Evolutionary conservation across 2,113 vertebrate genomes (phyloP).

Genomic region (Mus pahari): DNA sequence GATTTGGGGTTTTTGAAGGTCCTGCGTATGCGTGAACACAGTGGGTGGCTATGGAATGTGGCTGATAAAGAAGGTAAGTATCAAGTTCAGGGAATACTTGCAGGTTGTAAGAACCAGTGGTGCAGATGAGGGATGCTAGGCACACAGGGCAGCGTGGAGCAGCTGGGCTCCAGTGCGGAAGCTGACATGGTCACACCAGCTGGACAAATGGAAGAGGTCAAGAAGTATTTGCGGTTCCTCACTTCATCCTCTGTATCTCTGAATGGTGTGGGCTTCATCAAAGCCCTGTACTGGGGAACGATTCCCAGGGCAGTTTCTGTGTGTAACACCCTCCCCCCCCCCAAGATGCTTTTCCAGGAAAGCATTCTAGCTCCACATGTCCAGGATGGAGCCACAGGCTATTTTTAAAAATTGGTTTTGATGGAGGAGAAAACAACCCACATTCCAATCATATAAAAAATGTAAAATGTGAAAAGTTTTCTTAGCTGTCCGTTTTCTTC

Average conservation of each 20-base stretch:
- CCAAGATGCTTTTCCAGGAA: constrained; percentile 3
- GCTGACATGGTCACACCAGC: constrained; percentile 55
- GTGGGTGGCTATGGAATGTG: neutral
- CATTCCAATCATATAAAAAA: neutral
- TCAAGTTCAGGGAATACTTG: neutral
- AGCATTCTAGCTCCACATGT: neutral
- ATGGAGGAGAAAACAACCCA: constrained; percentile 9
- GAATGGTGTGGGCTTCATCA: neutral
- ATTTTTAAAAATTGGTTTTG: constrained; percentile 26
- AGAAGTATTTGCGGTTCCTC: constrained; percentile 39
- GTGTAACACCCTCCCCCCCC: neutral
- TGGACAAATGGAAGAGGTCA: constrained; percentile 75
- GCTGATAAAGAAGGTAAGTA: neutral
- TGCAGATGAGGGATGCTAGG: neutral
- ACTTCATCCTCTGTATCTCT: neutral
- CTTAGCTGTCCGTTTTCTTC: neutral
- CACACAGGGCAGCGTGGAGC: neutral
- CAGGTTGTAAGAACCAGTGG: neutral
- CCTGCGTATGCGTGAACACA: rapidly evolving
- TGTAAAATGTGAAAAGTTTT: constrained; percentile 7
- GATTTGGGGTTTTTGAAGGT: neutral
- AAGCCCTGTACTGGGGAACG: constrained; percentile 20
- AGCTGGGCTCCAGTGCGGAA: constrained; percentile 53
- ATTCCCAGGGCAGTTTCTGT: neutral
- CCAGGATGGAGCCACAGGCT: neutral